These are phyloP conservation scores for Oreortyx pictus DNA, from an alignment of 2,797 vertebrate species.

Conservation along the genomic window DNA sequence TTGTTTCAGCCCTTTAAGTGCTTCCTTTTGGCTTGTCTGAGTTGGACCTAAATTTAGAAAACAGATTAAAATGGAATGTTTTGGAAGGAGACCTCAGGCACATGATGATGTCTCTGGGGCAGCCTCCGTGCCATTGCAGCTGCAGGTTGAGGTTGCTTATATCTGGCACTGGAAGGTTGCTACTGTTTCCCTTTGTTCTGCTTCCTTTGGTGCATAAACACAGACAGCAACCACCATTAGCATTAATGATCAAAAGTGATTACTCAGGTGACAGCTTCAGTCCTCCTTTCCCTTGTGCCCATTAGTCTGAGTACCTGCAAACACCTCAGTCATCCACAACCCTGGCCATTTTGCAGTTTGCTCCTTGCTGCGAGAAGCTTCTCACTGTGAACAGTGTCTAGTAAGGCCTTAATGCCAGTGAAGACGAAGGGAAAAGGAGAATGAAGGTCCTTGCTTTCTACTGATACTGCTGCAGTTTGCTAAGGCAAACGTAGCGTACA, in stretches of 20 bases:
- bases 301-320: not conserved
- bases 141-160: not conserved
- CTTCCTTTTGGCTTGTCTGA: not conserved
- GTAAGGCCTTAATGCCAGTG: not conserved
- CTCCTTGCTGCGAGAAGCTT: rapidly evolving
- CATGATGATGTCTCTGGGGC: not conserved
- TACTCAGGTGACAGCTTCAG: rapidly evolving
- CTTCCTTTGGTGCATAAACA: not conserved
- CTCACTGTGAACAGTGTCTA: not conserved
- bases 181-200: not conserved
- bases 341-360: not conserved
- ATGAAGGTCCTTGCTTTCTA: not conserved
- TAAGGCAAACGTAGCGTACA: not conserved
- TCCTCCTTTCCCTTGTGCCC: not conserved
- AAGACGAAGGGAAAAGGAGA: not conserved
- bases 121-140: not conserved
- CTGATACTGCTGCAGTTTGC: not conserved
- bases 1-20: not conserved
- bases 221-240: not conserved
- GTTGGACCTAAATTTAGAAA: slow-evolving; percentile 20
- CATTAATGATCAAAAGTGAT: not conserved
- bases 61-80: not conserved
- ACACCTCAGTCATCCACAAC: rapidly evolving
- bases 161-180: not conserved
- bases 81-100: not conserved